Percentiles rank a stretch among this genome's conserved stretches.
Conservation (phyloP, 2,797 vertebrate genomes). For the Tangara arthus region DNA sequence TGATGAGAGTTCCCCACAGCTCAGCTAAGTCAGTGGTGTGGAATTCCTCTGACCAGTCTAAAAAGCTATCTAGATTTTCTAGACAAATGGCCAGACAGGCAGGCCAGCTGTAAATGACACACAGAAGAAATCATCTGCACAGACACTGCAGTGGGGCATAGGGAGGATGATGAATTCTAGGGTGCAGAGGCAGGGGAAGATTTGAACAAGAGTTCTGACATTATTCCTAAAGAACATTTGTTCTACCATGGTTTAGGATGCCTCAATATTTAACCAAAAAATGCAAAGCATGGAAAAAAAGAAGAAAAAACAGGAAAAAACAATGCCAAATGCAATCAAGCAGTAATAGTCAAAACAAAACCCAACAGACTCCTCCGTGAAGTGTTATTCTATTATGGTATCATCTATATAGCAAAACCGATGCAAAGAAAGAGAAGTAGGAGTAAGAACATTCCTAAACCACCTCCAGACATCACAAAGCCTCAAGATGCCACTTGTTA, state of each 20-base stretch:
- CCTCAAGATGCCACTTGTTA: background rate
- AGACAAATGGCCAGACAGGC: background rate
- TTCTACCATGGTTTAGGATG: background rate
- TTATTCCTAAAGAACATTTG: background rate
- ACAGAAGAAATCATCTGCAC: background rate
- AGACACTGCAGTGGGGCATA: background rate
- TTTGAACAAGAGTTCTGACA: background rate
- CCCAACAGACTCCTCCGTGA: background rate
- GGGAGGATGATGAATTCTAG: background rate
- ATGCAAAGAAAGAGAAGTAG: background rate
- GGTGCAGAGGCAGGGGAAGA: background rate
- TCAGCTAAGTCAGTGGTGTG: background rate
- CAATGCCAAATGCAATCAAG: background rate
- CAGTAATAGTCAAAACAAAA: background rate
- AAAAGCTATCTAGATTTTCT: background rate
- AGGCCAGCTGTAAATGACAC: background rate
- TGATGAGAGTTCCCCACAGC: background rate
- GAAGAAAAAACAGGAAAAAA: background rate
- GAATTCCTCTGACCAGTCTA: background rate
- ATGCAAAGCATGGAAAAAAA: background rate
- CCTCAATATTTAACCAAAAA: background rate
- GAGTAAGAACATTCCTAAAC: background rate
- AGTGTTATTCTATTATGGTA: background rate
- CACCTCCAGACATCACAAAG: slow-evolving; percentile 13
- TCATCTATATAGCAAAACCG: background rate